Evolutionary conservation across 2,113 vertebrate species (phyloP).

Genomic region (Pteronura brasiliensis): DNA sequence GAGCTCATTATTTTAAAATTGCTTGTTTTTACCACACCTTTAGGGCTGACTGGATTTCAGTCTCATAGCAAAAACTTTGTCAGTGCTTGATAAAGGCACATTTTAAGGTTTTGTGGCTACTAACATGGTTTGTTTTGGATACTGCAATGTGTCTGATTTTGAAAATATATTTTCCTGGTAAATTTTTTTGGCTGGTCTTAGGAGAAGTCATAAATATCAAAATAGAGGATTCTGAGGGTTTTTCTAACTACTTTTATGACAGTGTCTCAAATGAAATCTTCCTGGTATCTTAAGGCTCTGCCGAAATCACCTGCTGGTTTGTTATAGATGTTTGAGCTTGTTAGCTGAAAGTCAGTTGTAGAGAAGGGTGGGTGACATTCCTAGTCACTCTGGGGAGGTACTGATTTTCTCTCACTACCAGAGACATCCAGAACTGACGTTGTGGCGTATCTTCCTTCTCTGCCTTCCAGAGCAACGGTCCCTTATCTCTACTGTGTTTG

Average conservation of each 20-base stretch:
- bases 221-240: not conserved
- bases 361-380: not conserved
- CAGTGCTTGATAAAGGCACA: not conserved
- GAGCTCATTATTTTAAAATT: not conserved
- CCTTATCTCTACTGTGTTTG: not conserved
- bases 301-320: conserved; percentile 28
- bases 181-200: not conserved
- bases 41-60: not conserved
- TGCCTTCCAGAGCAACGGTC: not conserved
- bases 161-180: not conserved
- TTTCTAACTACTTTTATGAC: not conserved
- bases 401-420: not conserved
- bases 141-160: not conserved
- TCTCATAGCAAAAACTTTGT: not conserved
- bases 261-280: not conserved
- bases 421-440: accelerated
- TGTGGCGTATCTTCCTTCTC: not conserved
- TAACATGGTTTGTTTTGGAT: not conserved
- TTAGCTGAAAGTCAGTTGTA: conserved; percentile 20
- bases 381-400: not conserved
- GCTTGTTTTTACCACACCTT: not conserved
- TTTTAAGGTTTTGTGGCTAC: not conserved
- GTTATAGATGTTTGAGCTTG: not conserved
- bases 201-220: not conserved
- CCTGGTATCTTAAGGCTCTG: not conserved